Percentiles rank a stretch among this genome's conserved stretches.
phyloP scores from a whole-genome alignment of 2,888 invertebrate species.

The Argyresthia goedartella region DNA sequence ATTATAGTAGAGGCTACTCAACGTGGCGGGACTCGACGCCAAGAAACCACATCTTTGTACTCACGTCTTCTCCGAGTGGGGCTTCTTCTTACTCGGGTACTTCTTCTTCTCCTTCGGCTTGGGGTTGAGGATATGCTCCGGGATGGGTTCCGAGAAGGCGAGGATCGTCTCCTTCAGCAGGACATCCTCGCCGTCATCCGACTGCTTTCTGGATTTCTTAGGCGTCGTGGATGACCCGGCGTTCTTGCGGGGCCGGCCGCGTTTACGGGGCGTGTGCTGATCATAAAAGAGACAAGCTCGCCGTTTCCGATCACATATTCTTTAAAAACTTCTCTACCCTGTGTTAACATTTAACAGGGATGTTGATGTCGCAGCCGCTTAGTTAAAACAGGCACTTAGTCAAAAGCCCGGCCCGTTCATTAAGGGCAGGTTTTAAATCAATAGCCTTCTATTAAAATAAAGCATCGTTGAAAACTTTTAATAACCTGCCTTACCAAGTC shows the following conservation, averaged over 20 bases:
- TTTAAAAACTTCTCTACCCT: background rate
- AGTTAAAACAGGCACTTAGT: no score
- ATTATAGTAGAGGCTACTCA: no score
- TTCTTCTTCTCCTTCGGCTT: conserved; percentile 49
- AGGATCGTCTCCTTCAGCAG: conserved; percentile 60
- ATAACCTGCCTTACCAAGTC: no score
- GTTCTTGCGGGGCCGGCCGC: conserved; percentile 49
- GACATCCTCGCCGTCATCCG: conserved; percentile 46
- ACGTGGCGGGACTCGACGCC: no score
- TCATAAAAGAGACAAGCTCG: no score
- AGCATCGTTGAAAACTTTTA: no score
- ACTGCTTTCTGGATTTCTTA: conserved; percentile 17
- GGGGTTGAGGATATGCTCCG: conserved; percentile 55
- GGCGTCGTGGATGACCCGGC: conserved; percentile 23
- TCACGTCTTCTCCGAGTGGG: conserved; percentile 2
- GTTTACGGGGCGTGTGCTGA: conserved; percentile 26
- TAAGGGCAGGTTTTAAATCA: no score
- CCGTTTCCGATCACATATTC: no score
- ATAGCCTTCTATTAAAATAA: no score
- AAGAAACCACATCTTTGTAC: no score
- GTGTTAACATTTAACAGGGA: background rate
- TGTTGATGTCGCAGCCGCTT: no score
- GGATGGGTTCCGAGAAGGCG: conserved; percentile 61
- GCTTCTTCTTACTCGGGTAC: conserved; percentile 48
- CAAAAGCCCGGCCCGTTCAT: no score